Conservation (phyloP, 2,888 invertebrate species). For the Nomada hirtipes region DNA sequence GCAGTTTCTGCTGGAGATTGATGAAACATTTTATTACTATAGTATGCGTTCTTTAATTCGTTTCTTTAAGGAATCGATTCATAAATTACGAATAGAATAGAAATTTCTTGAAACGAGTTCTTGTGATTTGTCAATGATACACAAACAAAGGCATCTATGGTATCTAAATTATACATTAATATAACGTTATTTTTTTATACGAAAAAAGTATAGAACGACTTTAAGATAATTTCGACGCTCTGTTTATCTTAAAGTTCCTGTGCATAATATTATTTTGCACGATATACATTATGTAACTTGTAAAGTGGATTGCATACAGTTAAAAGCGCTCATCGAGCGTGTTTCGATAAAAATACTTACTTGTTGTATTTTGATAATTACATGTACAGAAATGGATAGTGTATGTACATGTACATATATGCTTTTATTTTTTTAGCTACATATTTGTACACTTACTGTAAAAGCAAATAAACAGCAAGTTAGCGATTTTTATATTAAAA, state of each 20-base stretch:
- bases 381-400: slow-evolving; percentile 39
- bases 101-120: background rate
- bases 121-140: background rate
- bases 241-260: slow-evolving; percentile 1
- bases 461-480: slow-evolving; percentile 20
- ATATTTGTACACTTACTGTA: slow-evolving; percentile 26
- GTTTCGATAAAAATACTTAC: slow-evolving; percentile 38
- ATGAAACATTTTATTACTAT: slow-evolving; percentile 5
- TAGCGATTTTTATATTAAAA: slow-evolving; percentile 32
- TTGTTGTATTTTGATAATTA: slow-evolving; percentile 52
- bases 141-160: slow-evolving; percentile 7
- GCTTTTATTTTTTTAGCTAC: slow-evolving; percentile 38
- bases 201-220: background rate
- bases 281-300: slow-evolving; percentile 24
- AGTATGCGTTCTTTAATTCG: slow-evolving; percentile 1
- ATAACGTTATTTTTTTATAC: slow-evolving; percentile 22
- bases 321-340: slow-evolving; percentile 3
- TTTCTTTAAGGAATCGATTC: background rate
- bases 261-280: slow-evolving; percentile 15
- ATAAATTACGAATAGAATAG: slow-evolving; percentile 2
- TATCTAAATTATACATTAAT: slow-evolving; percentile 21
- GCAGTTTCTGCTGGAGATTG: background rate
- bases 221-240: slow-evolving; percentile 2
- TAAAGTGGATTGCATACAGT: slow-evolving; percentile 18
- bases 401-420: slow-evolving; percentile 50